phyloP scores from a whole-genome alignment of 2,888 invertebrate genomes.

The Eueremaeus valkanovi region DNA sequence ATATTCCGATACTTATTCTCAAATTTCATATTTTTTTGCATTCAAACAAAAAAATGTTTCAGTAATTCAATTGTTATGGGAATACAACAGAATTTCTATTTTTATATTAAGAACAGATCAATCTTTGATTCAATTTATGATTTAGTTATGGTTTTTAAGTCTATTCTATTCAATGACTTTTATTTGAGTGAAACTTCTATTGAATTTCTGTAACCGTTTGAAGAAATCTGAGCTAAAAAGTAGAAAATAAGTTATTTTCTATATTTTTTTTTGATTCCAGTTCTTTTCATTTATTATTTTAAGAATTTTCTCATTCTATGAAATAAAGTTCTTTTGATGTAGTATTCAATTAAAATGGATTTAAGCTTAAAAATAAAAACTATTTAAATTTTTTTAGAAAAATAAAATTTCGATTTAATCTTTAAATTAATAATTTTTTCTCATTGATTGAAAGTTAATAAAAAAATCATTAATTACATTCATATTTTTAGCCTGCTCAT shows the following conservation, averaged over 20 bases:
- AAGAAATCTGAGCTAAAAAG: not conserved
- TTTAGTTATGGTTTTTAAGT: conserved; percentile 11
- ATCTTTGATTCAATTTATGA: not conserved
- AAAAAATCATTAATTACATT: too few species aligned
- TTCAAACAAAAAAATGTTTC: not conserved
- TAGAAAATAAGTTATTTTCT: not conserved
- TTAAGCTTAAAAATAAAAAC: too few species aligned
- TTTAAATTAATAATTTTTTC: too few species aligned
- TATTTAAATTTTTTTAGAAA: too few species aligned
- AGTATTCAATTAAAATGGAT: too few species aligned
- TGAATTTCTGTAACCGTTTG: not conserved
- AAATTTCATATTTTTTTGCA: not conserved
- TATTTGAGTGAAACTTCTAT: not conserved
- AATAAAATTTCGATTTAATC: too few species aligned
- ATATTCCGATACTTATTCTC: conserved; percentile 12
- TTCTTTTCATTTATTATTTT: too few species aligned
- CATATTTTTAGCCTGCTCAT: too few species aligned
- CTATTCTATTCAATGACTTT: not conserved
- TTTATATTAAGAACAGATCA: not conserved
- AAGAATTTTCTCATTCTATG: too few species aligned
- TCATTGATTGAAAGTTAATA: too few species aligned
- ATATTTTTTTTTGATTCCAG: too few species aligned
- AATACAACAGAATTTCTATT: not conserved
- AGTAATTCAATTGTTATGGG: conserved; percentile 19
- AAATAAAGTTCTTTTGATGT: too few species aligned